Evolutionary conservation across 1,140 invertebrate species (phyloP).

Genomic region (Drosophila varians): DNA sequence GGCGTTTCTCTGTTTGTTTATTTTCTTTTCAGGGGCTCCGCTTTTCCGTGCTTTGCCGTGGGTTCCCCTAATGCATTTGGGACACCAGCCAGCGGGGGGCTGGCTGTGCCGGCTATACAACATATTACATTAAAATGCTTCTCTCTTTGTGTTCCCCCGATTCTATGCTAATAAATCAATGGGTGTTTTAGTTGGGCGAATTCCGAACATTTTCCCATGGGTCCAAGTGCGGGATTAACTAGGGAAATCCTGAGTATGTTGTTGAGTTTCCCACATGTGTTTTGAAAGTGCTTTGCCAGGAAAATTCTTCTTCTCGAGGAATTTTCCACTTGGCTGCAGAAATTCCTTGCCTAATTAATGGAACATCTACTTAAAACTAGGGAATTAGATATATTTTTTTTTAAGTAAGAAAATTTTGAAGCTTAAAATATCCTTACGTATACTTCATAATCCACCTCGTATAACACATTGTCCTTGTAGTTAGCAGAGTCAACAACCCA

Average conservation of each 20-base stretch:
- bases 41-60: constrained; percentile 42
- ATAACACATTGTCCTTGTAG: constrained; percentile 22
- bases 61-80: constrained; percentile 62
- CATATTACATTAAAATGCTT: constrained; percentile 73
- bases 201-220: constrained; percentile 51
- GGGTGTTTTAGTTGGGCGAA: constrained; percentile 48
- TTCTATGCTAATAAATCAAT: constrained; percentile 65
- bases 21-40: constrained; percentile 37
- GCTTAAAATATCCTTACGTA: background rate
- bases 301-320: background rate
- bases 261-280: constrained; percentile 9
- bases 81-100: constrained; percentile 38
- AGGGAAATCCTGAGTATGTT: constrained; percentile 29
- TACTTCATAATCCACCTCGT: background rate
- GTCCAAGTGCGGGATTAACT: constrained; percentile 25
- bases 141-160: constrained; percentile 6
- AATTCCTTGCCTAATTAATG: background rate
- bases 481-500: constrained; percentile 29
- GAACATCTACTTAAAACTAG: background rate
- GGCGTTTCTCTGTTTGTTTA: constrained; percentile 66
- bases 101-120: constrained; percentile 60
- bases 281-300: background rate
- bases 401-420: background rate
- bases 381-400: background rate
- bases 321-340: background rate